A percentile compares a stretch with the other conserved stretches of the same genome.
Conservation (phyloP, 1,140 invertebrate species). For the Sitophilus oryzae region DNA sequence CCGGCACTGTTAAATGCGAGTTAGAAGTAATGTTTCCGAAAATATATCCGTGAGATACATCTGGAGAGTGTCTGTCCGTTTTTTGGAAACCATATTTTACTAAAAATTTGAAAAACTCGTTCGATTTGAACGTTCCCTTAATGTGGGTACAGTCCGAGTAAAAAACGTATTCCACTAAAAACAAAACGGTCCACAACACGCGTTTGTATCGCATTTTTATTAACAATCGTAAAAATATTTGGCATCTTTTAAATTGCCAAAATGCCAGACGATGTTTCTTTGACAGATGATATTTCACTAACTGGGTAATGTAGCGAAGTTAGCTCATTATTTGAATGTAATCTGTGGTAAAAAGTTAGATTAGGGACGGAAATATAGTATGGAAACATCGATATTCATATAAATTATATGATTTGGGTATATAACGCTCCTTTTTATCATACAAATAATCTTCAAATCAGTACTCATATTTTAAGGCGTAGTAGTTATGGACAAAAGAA, state of each 20-base stretch:
- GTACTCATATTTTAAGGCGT: too few species aligned
- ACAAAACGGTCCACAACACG: constrained; percentile 25
- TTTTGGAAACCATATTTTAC: constrained; percentile 96
- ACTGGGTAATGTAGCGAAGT: too few species aligned
- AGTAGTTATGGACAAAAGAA: too few species aligned
- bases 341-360: too few species aligned
- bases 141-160: constrained; percentile 48
- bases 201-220: constrained; percentile 33
- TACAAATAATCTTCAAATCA: too few species aligned
- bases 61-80: constrained; percentile 75
- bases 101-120: constrained; percentile 84
- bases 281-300: too few species aligned
- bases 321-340: too few species aligned
- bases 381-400: too few species aligned
- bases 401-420: too few species aligned
- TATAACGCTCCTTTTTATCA: too few species aligned
- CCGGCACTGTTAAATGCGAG: constrained; percentile 56
- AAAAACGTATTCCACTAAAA: constrained; percentile 29
- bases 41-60: constrained; percentile 85
- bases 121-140: constrained; percentile 59
- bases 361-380: too few species aligned
- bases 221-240: constrained; percentile 32
- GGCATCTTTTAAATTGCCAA: constrained; percentile 14
- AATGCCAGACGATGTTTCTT: too few species aligned
- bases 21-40: constrained; percentile 87